Base-by-base conservation (phyloP, 1,140 invertebrate species). In the Plodia interpunctella region DNA sequence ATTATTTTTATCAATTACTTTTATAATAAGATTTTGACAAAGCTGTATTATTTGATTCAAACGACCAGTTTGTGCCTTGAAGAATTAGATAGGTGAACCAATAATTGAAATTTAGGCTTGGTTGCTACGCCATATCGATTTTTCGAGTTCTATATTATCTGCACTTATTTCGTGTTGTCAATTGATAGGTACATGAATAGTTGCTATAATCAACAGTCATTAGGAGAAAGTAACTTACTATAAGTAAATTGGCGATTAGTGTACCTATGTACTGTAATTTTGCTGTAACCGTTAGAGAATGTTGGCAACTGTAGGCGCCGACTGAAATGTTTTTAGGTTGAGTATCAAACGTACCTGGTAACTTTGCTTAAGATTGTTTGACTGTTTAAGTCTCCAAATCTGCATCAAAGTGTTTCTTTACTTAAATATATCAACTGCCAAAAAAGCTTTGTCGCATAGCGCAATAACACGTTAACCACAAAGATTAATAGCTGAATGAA, bases 1-100 rank as follows among this genome's bases (percentile, higher is more conserved):
- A 74, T 72, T 72, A 59, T 61, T 68, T 59, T 62, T 32, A 32
- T 32, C 1, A 64, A 53, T 54, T 62, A 62, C 53, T 68, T 32
- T 44, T 15, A 6, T 44, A n/a, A 15, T 44, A 15, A 44, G 15
- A 44, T 44, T 44, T 13, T 44, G 38, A 44, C 38, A 1, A 44
- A 1, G 15, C 38, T 44, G 38, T 44, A 44, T 44, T 11, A 9
- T 38, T 44, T 44, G 4, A 32, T 32, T 44, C 57, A 30, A 30
- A 13, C 19, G 35, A 55, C 35, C 50, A 49, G 17, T 17, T 28
- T 49, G 32, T 55, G 49, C 49, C 49, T 30, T 60, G 58, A 53
- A 52, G 52, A 57, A 44, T 25, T 57, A 57, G n/a, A n/a, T n/a
- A n/a, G 21, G 21, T 25, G 6, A 25, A 25, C 2, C 21, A 25